These are phyloP conservation scores for Smittia aterrima DNA, from an alignment of 2,888 invertebrate species.

Conservation along the genomic window DNA sequence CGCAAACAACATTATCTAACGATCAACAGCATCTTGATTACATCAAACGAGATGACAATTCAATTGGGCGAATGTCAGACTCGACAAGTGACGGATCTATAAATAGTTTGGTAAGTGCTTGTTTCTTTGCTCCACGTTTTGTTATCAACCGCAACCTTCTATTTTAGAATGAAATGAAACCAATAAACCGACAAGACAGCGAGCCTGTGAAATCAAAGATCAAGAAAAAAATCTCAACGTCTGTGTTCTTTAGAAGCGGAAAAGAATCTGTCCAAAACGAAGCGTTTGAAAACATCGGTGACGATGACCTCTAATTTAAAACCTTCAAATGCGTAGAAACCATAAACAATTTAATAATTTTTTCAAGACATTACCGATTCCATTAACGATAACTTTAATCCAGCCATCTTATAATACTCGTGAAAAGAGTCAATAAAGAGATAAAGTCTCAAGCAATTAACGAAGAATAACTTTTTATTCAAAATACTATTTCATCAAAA, in stretches of 20 bases:
- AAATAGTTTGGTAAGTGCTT: slow-evolving; percentile 45
- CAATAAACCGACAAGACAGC: slow-evolving; percentile 35
- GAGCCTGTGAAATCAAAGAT: slow-evolving; percentile 53
- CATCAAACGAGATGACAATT: slow-evolving; percentile 46
- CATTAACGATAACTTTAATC: not conserved
- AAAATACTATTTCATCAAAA: not conserved
- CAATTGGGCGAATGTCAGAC: slow-evolving; percentile 45
- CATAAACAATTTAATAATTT: too few species aligned
- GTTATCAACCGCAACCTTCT: slow-evolving; percentile 6
- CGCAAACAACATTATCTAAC: slow-evolving; percentile 44
- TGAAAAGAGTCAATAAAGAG: not conserved
- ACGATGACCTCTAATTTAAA: slow-evolving; percentile 86
- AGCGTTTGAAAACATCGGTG: slow-evolving; percentile 93
- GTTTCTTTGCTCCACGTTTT: not conserved
- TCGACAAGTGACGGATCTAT: slow-evolving; percentile 46
- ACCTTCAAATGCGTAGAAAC: not conserved
- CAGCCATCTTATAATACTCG: not conserved
- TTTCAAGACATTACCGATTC: not conserved
- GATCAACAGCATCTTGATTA: slow-evolving; percentile 45
- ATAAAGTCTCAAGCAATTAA: not conserved
- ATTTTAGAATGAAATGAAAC: slow-evolving; percentile 58
- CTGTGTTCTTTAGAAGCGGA: slow-evolving; percentile 68
- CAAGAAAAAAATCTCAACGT: slow-evolving; percentile 67
- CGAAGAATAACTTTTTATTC: not conserved
- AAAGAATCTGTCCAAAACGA: slow-evolving; percentile 81